Conservation (phyloP, 2,797 vertebrate species). For the Triplophysa yarkandensis region DNA sequence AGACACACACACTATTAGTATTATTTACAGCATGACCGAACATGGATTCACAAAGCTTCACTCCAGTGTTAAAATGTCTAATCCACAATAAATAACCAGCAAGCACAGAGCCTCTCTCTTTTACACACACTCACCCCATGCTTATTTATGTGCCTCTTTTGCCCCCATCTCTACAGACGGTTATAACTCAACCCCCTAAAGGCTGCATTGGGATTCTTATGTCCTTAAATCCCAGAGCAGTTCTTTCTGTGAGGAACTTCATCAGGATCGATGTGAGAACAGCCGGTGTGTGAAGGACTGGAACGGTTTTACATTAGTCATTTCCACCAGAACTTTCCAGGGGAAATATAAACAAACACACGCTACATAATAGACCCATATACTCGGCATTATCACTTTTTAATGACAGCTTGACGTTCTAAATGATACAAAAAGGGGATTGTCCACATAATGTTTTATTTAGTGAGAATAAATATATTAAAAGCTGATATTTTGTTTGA, state of each 20-base stretch:
- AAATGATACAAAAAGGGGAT: not conserved
- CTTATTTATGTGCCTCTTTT: constrained; percentile 35
- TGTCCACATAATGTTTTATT: not conserved
- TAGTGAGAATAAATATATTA: not conserved
- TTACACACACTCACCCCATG: not conserved
- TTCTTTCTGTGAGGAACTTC: constrained; percentile 46
- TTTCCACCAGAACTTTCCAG: not conserved
- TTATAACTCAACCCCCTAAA: constrained; percentile 55
- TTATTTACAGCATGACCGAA: constrained; percentile 50
- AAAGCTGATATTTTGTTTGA: not conserved
- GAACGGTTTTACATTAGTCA: constrained; percentile 33
- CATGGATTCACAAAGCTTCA: constrained; percentile 37
- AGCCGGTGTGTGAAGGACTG: constrained; percentile 59
- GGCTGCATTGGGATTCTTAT: constrained; percentile 56
- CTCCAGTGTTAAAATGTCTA: constrained; percentile 41
- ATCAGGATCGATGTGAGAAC: constrained; percentile 64
- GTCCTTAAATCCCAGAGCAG: constrained; percentile 58
- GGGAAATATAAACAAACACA: not conserved
- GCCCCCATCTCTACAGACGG: constrained; percentile 49
- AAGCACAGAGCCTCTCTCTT: constrained; percentile 24
- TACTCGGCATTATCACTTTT: constrained; percentile 11
- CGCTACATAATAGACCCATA: not conserved
- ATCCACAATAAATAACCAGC: constrained; percentile 44
- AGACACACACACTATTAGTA: constrained; percentile 53
- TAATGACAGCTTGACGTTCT: not conserved